A percentile compares a stretch with the other conserved stretches of the same genome.
Evolutionary conservation across 2,888 invertebrate species (phyloP).

Genomic region (Polydrusus pterygomalis): DNA sequence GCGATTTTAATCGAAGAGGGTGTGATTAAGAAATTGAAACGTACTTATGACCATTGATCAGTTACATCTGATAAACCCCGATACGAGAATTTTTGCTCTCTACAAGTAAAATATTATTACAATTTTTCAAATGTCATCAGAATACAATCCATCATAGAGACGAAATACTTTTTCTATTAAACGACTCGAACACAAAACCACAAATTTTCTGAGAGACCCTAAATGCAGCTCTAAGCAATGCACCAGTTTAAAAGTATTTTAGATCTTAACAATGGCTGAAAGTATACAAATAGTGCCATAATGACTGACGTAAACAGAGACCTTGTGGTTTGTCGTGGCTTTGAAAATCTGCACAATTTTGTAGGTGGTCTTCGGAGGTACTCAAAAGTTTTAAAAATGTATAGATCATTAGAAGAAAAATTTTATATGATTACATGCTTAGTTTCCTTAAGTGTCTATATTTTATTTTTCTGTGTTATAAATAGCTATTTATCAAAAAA

Average conservation of each 20-base stretch:
- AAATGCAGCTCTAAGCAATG: slow-evolving; percentile 7
- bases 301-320: slow-evolving; percentile 70
- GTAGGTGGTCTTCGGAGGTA: slow-evolving; percentile 47
- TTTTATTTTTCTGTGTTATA: no score
- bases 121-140: neutral
- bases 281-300: slow-evolving; percentile 71
- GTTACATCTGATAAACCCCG: no score
- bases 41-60: no score
- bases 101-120: neutral
- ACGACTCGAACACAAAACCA: slow-evolving; percentile 43
- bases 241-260: slow-evolving; percentile 63
- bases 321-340: slow-evolving; percentile 67
- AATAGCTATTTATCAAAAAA: no score
- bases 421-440: no score
- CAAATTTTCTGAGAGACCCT: slow-evolving; percentile 37
- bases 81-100: no score
- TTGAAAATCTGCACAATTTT: slow-evolving; percentile 45
- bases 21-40: no score
- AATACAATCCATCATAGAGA: slow-evolving; percentile 1
- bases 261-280: slow-evolving; percentile 64
- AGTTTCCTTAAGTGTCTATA: no score
- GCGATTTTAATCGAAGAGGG: no score
- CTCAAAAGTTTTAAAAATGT: slow-evolving; percentile 27
- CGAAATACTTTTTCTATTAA: neutral
- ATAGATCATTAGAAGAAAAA: no score